These are phyloP conservation scores for Clarias batrachus DNA, from an alignment of 2,113 vertebrate genomes.

Conservation along the genomic window DNA sequence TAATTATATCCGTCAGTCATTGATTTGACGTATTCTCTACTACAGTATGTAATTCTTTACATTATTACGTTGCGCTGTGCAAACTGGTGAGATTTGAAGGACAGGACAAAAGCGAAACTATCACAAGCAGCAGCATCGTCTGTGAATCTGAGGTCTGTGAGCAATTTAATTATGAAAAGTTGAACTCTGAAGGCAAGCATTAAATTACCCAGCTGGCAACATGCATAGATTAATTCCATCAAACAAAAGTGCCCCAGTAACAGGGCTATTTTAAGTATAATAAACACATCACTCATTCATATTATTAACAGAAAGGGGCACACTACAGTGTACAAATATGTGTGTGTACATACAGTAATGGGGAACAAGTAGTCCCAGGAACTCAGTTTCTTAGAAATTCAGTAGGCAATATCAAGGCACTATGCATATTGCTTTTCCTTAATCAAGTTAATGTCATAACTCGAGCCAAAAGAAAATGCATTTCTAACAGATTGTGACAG, in stretches of 20 bases:
- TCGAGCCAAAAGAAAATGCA: not conserved
- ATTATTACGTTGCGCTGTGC: not conserved
- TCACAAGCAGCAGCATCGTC: not conserved
- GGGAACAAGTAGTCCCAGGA: not conserved
- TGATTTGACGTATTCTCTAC: not conserved
- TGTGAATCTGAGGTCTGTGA: not conserved
- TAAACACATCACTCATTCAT: not conserved
- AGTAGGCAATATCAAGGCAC: too few species aligned
- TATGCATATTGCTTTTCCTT: not conserved
- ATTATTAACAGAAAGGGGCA: not conserved
- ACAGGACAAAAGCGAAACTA: not conserved
- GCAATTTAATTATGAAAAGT: not conserved
- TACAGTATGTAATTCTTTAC: not conserved
- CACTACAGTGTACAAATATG: not conserved
- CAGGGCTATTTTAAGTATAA: not conserved
- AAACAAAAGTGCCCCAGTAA: not conserved
- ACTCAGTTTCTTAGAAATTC: not conserved
- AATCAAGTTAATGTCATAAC: not conserved
- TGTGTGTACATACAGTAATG: not conserved
- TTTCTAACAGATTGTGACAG: not conserved
- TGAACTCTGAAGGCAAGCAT: not conserved
- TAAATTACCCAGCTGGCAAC: not conserved
- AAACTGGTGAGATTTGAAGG: not conserved
- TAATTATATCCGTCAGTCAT: not conserved
- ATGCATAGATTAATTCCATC: not conserved